phyloP scores from a whole-genome alignment of 2,113 vertebrate genomes.

The Hydrochoerus hydrochaeris region DNA sequence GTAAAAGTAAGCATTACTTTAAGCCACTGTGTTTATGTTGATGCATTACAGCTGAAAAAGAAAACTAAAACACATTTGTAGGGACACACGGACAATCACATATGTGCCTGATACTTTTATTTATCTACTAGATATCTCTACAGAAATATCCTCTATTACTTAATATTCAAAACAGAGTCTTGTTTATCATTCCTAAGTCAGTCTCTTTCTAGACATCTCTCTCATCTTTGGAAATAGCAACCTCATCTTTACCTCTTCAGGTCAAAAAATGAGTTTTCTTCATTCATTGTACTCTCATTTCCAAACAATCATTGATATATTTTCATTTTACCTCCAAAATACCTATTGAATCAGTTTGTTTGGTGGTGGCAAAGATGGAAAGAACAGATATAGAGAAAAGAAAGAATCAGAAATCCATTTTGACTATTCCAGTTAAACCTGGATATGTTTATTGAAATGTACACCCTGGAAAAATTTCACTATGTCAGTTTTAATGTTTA shows the following conservation, averaged over 20 bases:
- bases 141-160: background rate
- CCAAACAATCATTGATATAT: background rate
- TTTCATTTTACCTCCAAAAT: background rate
- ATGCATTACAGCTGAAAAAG: background rate
- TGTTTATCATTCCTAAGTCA: background rate
- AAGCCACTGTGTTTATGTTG: background rate
- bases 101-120: background rate
- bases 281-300: background rate
- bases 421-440: background rate
- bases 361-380: background rate
- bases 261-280: background rate
- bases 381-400: background rate
- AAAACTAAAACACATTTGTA: background rate
- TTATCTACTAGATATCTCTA: background rate
- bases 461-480: background rate
- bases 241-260: accelerated
- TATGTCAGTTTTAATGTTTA: constrained; percentile 15
- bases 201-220: background rate
- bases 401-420: background rate
- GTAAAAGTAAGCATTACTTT: background rate
- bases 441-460: background rate
- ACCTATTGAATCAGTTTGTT: background rate
- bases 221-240: background rate
- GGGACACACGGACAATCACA: background rate
- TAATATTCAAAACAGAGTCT: background rate